Evolutionary conservation across 2,888 invertebrate genomes (phyloP), one percentile per base, ranked within the genome.

Genomic region (Melieria omissa): DNA sequence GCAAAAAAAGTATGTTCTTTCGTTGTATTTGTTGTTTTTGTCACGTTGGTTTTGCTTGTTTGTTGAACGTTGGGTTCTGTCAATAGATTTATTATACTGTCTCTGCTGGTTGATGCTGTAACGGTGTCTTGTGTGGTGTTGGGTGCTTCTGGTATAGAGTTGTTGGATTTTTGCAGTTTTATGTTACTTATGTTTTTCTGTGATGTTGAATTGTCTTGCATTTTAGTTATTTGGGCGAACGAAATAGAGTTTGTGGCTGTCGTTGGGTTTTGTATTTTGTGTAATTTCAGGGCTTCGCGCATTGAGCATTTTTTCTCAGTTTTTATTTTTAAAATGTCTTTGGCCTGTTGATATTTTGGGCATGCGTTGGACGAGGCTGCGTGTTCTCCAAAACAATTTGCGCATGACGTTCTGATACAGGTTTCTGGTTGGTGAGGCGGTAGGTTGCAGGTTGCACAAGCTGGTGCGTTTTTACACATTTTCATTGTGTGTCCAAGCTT

Each of bases 401-500:
- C 70, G 16, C 65, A 73, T 47, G 54, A 45, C 3, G 58, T 58
- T 45, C 52, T 44, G n/a, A 46, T 45, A 41, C 66, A 72, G 5
- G 14, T 14, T 54, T 10, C 16, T 54, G 65, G 68, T 0, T 52
- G 8, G 42, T 76, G 73, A 0, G 65, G 68, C 8, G 70, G 73
- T 1, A 72, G 61, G 29, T 47, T 60, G 4, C 73, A 72, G 14
- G 60, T 45, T 5, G 55, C 72, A 10, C 71, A 74, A 47, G 4
- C 44, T 0, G 70, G 45, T 4, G 9, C 65, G 41, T 61, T 62
- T 9, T 58, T 74, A 52, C 73, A 73, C n/a, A 63, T 57, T 47
- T 74, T 76, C 6, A 52, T 55, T 4, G 76, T 76, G 57, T 75
- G 73, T 0, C 75, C 73, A 44, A 74, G 58, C 4, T 63, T 49